A percentile compares a stretch with the other conserved stretches of the same genome.
phyloP scores from a whole-genome alignment of 2,888 invertebrate genomes.

The Saturnia pavonia region DNA sequence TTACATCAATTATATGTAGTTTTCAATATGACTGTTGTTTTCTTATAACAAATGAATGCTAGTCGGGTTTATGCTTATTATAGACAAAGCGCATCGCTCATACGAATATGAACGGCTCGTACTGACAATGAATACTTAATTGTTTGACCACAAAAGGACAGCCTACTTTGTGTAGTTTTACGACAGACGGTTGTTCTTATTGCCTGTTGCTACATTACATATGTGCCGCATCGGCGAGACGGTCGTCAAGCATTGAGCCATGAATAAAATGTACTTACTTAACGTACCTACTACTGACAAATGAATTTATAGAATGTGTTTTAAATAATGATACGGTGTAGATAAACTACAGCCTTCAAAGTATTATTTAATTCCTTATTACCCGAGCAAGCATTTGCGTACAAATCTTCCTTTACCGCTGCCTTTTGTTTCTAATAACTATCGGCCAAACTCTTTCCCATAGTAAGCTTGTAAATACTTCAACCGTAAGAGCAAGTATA shows the following conservation, averaged over 20 bases:
- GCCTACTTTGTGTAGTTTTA: slow-evolving; percentile 71
- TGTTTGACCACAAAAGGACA: slow-evolving; percentile 68
- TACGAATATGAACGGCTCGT: slow-evolving; percentile 50
- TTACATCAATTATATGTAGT: slow-evolving; percentile 10
- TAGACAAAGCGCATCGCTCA: slow-evolving; percentile 50
- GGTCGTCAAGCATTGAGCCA: slow-evolving; percentile 42
- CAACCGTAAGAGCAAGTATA: too few relatives aligned
- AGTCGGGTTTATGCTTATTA: slow-evolving; percentile 31
- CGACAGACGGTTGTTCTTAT: slow-evolving; percentile 72
- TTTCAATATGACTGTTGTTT: slow-evolving; percentile 28
- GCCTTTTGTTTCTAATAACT: too few relatives aligned
- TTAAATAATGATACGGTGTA: background rate
- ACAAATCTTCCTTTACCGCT: too few relatives aligned
- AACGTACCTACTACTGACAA: slow-evolving; percentile 29
- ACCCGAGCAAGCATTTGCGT: too few relatives aligned
- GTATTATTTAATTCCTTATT: too few relatives aligned
- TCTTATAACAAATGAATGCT: slow-evolving; percentile 28
- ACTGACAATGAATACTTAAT: slow-evolving; percentile 66
- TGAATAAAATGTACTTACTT: slow-evolving; percentile 36
- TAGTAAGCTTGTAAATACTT: too few relatives aligned
- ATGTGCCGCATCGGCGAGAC: slow-evolving; percentile 42
- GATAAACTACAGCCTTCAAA: background rate
- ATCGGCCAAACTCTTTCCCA: too few relatives aligned
- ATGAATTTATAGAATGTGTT: slow-evolving; percentile 29
- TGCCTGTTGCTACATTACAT: slow-evolving; percentile 54